Conservation (phyloP, 1,140 invertebrate species). For the Bombyx mori region ASM3026992v2 NC_085120.1:3419001-3419500, state of each 20-base stretch:
- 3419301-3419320: constrained; percentile 39
- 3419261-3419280: constrained; percentile 19
- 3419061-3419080: too few relatives aligned
- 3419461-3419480: constrained; percentile 11
- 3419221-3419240: constrained; percentile 33
- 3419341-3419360: constrained; percentile 37
- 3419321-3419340: constrained; percentile 46
- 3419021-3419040: too few relatives aligned
- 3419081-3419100: too few relatives aligned
- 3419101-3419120: too few relatives aligned
- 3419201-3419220: constrained; percentile 24
- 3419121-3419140: too few relatives aligned
- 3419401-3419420: constrained; percentile 37
- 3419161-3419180: constrained; percentile 12
- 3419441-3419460: constrained; percentile 31
- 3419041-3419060: too few relatives aligned
- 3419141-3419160: not conserved
- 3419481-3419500: too few relatives aligned
- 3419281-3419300: constrained; percentile 40
- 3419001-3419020: too few relatives aligned
- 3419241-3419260: constrained; percentile 18
- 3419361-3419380: constrained; percentile 46
- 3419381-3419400: constrained; percentile 34
- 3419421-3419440: constrained; percentile 9
- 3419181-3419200: constrained; percentile 31